These are phyloP conservation scores for Scrobipalpa atriplicella DNA, from an alignment of 2,888 invertebrate species.

Conservation along the genomic window DNA sequence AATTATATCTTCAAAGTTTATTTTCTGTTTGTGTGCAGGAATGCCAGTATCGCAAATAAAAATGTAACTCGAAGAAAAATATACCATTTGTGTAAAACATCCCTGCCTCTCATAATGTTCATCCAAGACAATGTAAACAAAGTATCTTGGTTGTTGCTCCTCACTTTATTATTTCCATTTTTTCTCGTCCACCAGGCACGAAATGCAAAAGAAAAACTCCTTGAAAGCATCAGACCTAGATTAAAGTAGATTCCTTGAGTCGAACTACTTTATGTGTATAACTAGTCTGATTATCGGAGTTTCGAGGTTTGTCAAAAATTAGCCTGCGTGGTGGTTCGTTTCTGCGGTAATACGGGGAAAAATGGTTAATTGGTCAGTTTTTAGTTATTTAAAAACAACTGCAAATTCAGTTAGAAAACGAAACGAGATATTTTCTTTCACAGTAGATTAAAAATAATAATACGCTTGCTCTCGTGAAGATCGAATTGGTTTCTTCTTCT, in stretches of 20 bases:
- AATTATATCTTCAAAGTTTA: background rate
- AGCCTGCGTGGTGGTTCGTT: too few species aligned
- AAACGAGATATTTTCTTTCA: too few species aligned
- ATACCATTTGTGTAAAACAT: background rate
- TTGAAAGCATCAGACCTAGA: background rate
- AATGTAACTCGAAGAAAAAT: background rate
- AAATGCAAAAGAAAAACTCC: slow-evolving; percentile 7
- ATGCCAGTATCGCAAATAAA: background rate
- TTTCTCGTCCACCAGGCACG: slow-evolving; percentile 5
- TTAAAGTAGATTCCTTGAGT: background rate
- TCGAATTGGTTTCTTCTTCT: too few species aligned
- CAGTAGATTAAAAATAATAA: background rate
- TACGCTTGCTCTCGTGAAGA: background rate
- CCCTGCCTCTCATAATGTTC: background rate
- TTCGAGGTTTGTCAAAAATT: too few species aligned
- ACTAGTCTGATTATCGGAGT: background rate
- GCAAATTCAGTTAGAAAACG: too few species aligned
- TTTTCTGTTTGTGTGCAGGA: background rate
- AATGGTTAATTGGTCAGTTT: too few species aligned
- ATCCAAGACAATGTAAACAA: slow-evolving; percentile 2
- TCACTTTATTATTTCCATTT: slow-evolving; percentile 7
- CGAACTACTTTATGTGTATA: background rate
- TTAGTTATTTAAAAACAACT: too few species aligned
- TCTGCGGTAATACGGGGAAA: too few species aligned
- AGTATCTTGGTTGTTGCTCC: background rate